A percentile compares a stretch with the other conserved stretches of the same genome.
These are phyloP conservation scores for Micropterix aruncella DNA, from an alignment of 2,888 invertebrate genomes.

Conservation along the genomic window DNA sequence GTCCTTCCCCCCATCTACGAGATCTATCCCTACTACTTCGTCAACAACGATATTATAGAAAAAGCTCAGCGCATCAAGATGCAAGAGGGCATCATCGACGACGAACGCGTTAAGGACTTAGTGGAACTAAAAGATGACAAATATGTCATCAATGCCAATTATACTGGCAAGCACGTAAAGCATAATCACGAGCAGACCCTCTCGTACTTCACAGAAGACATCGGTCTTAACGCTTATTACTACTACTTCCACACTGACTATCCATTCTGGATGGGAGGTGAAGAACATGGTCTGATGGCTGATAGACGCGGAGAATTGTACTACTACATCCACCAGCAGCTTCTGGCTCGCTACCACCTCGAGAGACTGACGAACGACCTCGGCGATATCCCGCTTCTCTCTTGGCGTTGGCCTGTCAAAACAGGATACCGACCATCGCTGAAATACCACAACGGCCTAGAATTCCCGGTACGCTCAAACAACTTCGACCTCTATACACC, in stretches of 20 bases:
- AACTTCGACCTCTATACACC: conserved; percentile 17
- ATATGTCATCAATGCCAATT: conserved; percentile 50
- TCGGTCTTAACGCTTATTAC: conserved; percentile 60
- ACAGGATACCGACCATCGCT: conserved; percentile 45
- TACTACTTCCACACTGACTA: conserved; percentile 52
- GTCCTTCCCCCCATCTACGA: conserved; percentile 61
- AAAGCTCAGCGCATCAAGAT: conserved; percentile 49
- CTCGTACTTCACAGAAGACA: conserved; percentile 62
- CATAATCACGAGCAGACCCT: conserved; percentile 45
- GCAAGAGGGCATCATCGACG: conserved; percentile 41
- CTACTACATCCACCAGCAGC: conserved; percentile 47
- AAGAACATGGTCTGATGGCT: conserved; percentile 30
- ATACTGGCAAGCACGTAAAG: conserved; percentile 44
- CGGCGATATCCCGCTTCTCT: conserved; percentile 33
- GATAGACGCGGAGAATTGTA: conserved; percentile 41
- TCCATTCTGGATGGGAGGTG: conserved; percentile 54
- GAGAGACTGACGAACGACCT: conserved; percentile 35
- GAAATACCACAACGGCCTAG: conserved; percentile 38
- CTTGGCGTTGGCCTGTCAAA: conserved; percentile 27
- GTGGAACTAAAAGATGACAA: conserved; percentile 37
- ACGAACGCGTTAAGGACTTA: conserved; percentile 36
- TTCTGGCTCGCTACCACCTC: conserved; percentile 42
- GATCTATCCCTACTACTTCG: conserved; percentile 63
- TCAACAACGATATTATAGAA: conserved; percentile 54
- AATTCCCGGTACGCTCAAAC: conserved; percentile 39